Conservation (phyloP, 1,140 invertebrate species). For the Pinna nobilis region DNA sequence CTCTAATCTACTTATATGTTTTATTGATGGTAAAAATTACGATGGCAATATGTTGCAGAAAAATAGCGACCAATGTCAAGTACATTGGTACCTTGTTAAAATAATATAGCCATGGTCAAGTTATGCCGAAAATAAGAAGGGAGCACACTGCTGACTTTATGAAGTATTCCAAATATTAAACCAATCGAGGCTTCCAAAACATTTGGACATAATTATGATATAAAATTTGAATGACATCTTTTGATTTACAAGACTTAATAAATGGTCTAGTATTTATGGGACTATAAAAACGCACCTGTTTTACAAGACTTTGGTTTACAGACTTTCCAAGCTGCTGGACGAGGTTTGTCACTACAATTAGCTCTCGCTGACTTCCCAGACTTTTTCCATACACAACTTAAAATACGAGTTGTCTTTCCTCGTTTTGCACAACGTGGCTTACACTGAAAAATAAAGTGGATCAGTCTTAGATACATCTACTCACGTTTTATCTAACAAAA, state of each 20-base stretch:
- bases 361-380: constrained; percentile 20
- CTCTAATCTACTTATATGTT: too few species aligned
- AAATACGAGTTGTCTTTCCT: constrained; percentile 32
- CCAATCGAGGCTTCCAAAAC: too few species aligned
- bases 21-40: too few species aligned
- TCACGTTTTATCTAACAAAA: background rate
- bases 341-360: constrained; percentile 34
- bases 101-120: too few species aligned
- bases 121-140: too few species aligned
- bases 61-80: too few species aligned
- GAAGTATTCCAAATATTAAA: background rate
- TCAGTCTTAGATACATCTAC: background rate
- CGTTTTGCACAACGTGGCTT: constrained; percentile 29
- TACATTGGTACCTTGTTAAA: too few species aligned
- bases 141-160: background rate
- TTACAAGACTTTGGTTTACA: constrained; percentile 39
- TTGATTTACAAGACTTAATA: too few species aligned
- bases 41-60: too few species aligned
- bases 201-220: background rate
- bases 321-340: constrained; percentile 26
- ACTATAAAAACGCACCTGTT: constrained; percentile 21
- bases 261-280: too few species aligned
- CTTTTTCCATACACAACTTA: constrained; percentile 38
- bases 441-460: constrained; percentile 28
- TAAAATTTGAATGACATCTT: background rate